Conservation (phyloP, 2,797 vertebrate genomes). For the Danio tinwini region DNA sequence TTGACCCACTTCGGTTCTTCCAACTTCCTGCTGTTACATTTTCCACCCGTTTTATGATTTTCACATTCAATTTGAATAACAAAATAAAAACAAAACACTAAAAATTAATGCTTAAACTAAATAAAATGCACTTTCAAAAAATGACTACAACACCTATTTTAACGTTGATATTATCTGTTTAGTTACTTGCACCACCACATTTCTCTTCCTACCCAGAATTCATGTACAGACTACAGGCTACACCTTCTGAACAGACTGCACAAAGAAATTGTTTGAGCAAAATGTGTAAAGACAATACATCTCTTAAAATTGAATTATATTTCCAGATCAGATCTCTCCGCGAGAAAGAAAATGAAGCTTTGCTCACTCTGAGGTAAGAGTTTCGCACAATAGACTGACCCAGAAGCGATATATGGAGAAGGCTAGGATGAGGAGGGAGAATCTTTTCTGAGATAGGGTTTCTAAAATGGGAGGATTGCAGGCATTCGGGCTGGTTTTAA, state of each 20-base stretch:
- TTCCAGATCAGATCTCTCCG: constrained; percentile 15
- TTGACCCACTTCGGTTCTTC: no score
- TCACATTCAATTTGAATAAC: no score
- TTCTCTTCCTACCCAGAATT: neutral
- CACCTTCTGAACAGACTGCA: neutral
- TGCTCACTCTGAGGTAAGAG: constrained; percentile 19
- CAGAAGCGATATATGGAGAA: constrained; percentile 38
- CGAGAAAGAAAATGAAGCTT: constrained; percentile 24
- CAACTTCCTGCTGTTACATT: no score
- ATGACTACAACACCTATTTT: no score
- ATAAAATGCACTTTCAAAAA: no score
- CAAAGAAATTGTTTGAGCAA: neutral
- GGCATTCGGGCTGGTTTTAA: constrained; percentile 13
- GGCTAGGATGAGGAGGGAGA: constrained; percentile 38
- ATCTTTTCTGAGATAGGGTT: constrained; percentile 45
- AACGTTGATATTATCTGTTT: no score
- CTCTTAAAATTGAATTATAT: constrained; percentile 41
- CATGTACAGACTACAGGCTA: neutral
- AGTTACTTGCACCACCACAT: neutral
- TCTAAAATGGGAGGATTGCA: constrained; percentile 44
- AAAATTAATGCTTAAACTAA: no score
- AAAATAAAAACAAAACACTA: no score
- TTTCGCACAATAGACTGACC: constrained; percentile 24
- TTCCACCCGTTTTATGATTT: no score
- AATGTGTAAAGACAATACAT: constrained; percentile 20